phyloP scores from a whole-genome alignment of 2,113 vertebrate genomes.

The Corvus moneduloides region DNA sequence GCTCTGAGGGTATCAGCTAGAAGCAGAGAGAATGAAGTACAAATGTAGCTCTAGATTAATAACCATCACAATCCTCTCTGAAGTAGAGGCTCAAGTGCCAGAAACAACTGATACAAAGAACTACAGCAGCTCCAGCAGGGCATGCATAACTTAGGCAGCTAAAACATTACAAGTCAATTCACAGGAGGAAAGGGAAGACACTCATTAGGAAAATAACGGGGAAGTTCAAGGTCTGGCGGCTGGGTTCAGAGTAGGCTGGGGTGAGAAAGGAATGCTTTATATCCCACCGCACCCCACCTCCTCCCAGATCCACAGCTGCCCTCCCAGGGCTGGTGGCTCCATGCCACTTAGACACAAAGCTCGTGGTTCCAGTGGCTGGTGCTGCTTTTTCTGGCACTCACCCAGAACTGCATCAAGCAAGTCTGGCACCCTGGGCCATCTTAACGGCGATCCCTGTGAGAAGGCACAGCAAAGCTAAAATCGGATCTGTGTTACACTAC shows the following conservation, averaged over 20 bases:
- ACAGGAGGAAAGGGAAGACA: conserved; percentile 21
- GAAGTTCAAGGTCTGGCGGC: background rate
- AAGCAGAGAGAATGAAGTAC: background rate
- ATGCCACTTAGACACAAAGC: background rate
- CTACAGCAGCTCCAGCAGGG: background rate
- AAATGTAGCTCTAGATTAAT: background rate
- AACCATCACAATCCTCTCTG: background rate
- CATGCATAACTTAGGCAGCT: background rate
- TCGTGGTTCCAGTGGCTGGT: rapidly evolving
- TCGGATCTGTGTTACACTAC: background rate
- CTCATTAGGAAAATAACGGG: background rate
- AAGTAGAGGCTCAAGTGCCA: background rate
- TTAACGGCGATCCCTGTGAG: rapidly evolving
- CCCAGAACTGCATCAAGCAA: background rate
- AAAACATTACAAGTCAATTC: background rate
- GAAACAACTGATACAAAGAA: background rate
- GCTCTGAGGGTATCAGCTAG: background rate
- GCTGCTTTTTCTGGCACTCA: conserved; percentile 11
- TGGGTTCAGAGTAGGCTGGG: background rate
- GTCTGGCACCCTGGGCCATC: background rate
- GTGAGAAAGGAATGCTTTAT: background rate
- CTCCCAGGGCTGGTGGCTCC: background rate
- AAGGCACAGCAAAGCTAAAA: rapidly evolving
- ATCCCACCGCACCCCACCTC: background rate
- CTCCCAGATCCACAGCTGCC: background rate